Conservation (phyloP, 2,113 vertebrate species). For the Micronycteris hirsuta region DNA sequence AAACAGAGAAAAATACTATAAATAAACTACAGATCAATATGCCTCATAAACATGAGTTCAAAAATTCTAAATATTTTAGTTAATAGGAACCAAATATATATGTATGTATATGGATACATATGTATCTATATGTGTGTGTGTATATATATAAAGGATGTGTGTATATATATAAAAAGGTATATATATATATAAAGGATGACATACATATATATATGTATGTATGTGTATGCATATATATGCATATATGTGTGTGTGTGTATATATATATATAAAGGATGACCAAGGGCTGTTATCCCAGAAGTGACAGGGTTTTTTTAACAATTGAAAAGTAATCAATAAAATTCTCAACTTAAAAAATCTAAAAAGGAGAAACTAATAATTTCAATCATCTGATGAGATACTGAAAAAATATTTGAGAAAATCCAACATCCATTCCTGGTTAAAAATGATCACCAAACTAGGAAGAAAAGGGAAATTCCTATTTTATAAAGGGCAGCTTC, state of each 20-base stretch:
- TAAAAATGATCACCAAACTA: not conserved
- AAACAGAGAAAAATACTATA: not conserved
- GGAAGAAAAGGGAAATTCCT: not conserved
- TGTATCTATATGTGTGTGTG: too few relatives aligned
- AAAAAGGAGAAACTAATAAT: not conserved
- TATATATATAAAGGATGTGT: not conserved
- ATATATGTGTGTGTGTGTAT: too few relatives aligned
- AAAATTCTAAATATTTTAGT: not conserved
- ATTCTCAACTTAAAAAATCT: not conserved
- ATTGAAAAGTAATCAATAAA: not conserved
- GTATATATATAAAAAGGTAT: fast-evolving
- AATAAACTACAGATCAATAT: not conserved
- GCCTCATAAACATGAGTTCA: not conserved
- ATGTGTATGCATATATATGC: too few relatives aligned
- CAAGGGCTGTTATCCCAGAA: not conserved
- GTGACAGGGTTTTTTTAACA: not conserved
- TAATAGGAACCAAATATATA: not conserved
- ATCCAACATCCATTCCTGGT: not conserved
- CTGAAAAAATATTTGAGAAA: not conserved
- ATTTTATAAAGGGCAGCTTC: not conserved
- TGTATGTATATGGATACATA: too few relatives aligned
- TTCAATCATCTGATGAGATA: not conserved
- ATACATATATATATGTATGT: not conserved
- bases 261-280: not conserved
- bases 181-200: not conserved